phyloP scores from a whole-genome alignment of 2,797 vertebrate genomes.

The Kryptolebias ocellatus region DNA sequence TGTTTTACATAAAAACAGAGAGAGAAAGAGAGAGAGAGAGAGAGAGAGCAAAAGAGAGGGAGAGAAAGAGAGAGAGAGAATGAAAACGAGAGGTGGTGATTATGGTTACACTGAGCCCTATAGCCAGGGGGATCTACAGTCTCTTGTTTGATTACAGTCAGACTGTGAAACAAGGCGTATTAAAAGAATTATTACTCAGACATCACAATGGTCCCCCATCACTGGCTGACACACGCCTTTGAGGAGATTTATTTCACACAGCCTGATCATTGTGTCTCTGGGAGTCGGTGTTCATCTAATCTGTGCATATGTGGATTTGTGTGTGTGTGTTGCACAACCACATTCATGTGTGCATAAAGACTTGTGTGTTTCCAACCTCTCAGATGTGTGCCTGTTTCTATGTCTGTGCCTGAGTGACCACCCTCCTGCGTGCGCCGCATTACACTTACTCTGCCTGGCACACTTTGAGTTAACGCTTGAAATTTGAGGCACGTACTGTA shows the following conservation, averaged over 20 bases:
- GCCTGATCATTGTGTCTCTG: conserved; percentile 57
- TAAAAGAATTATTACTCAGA: conserved; percentile 74
- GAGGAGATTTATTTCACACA: conserved; percentile 70
- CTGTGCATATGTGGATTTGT: conserved; percentile 22
- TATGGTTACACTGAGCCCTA: conserved; percentile 62
- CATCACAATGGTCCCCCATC: conserved; percentile 67
- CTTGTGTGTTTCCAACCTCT: background rate
- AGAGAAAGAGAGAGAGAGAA: conserved; percentile 1
- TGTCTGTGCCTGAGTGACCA: background rate
- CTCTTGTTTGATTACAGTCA: conserved; percentile 77
- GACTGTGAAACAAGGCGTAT: conserved; percentile 72
- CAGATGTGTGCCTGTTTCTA: background rate
- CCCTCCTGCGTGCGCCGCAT: conserved; percentile 33
- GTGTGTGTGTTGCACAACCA: background rate
- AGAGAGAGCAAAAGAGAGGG: conserved; percentile 25
- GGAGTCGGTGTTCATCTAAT: conserved; percentile 46
- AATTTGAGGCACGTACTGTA: conserved; percentile 78
- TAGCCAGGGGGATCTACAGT: conserved; percentile 66
- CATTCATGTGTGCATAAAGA: background rate
- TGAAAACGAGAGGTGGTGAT: conserved; percentile 36
- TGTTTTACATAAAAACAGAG: conserved; percentile 65
- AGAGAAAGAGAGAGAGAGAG: conserved; percentile 6
- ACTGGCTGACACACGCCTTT: conserved; percentile 61
- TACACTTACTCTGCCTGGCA: conserved; percentile 59
- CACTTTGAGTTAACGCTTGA: conserved; percentile 70